Percentiles rank a stretch among this genome's conserved stretches.
phyloP scores from a whole-genome alignment of 2,797 vertebrate species.

The Dryobates pubescens region DNA sequence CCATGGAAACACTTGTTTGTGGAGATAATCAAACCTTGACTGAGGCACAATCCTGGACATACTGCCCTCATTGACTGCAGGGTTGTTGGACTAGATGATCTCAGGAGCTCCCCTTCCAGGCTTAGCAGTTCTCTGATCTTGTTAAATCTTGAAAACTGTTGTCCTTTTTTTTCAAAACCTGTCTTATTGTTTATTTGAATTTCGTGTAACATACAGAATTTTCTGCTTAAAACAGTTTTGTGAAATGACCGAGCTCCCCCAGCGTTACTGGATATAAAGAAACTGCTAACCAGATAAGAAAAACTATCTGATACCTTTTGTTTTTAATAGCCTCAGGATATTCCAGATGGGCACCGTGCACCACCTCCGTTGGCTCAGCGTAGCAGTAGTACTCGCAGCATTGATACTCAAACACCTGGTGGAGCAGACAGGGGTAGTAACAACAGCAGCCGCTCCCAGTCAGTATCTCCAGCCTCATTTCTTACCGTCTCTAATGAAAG shows the following conservation, averaged over 20 bases:
- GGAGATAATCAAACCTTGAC: neutral
- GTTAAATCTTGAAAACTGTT: neutral
- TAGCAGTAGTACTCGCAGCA: constrained; percentile 96
- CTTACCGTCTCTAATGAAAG: constrained; percentile 92
- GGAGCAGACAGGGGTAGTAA: constrained; percentile 92
- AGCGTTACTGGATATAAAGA: neutral
- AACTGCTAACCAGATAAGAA: neutral
- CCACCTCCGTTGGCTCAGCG: constrained; percentile 85
- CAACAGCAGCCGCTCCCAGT: constrained; percentile 96
- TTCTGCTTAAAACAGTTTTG: neutral
- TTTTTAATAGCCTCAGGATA: constrained; percentile 89
- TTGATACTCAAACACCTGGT: constrained; percentile 95
- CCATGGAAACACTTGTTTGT: neutral
- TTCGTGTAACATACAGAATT: neutral
- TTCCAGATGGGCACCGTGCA: constrained; percentile 92
- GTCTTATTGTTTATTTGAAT: neutral
- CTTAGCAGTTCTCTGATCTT: neutral
- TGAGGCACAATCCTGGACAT: neutral
- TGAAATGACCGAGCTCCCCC: neutral
- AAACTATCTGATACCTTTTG: neutral
- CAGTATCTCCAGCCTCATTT: constrained; percentile 92
- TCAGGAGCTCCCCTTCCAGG: neutral
- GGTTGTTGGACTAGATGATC: neutral
- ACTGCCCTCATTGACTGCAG: neutral
- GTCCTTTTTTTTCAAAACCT: neutral